Evolutionary conservation across 1,140 invertebrate species (phyloP).

Genomic region (Sarcophaga peregrina): DNA sequence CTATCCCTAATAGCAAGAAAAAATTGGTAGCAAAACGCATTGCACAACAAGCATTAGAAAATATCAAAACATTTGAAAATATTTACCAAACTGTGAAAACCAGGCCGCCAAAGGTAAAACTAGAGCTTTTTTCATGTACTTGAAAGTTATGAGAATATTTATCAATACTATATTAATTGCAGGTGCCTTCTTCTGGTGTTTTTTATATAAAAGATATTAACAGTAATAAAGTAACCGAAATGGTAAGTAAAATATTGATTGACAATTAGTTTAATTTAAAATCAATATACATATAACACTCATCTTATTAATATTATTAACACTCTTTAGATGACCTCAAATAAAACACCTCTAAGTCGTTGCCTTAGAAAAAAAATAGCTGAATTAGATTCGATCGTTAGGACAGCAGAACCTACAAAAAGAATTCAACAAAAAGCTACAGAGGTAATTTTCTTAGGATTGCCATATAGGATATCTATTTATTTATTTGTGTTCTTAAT

Average conservation of each 20-base stretch:
- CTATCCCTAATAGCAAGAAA: not conserved
- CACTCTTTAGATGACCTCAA: not conserved
- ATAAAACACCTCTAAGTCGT: not conserved
- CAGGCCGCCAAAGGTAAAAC: not conserved
- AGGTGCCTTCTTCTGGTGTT: not conserved
- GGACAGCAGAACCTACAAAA: not conserved
- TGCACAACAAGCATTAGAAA: not conserved
- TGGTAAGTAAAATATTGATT: not conserved
- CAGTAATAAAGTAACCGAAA: not conserved
- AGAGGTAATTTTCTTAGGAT: not conserved
- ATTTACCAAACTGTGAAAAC: conserved; percentile 1
- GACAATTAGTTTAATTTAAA: not conserved
- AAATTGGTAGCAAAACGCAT: not conserved
- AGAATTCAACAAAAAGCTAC: not conserved
- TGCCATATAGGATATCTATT: not conserved
- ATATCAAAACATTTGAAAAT: not conserved
- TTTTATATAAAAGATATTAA: not conserved
- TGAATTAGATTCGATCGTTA: not conserved
- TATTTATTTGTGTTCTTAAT: not conserved
- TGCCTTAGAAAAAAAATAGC: not conserved
- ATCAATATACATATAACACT: not conserved
- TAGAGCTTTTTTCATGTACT: not conserved
- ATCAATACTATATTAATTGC: not conserved
- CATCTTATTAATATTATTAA: not conserved
- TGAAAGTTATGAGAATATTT: no score